Conservation (phyloP, 2,113 vertebrate species). For the Catagonus wagneri region DNA sequence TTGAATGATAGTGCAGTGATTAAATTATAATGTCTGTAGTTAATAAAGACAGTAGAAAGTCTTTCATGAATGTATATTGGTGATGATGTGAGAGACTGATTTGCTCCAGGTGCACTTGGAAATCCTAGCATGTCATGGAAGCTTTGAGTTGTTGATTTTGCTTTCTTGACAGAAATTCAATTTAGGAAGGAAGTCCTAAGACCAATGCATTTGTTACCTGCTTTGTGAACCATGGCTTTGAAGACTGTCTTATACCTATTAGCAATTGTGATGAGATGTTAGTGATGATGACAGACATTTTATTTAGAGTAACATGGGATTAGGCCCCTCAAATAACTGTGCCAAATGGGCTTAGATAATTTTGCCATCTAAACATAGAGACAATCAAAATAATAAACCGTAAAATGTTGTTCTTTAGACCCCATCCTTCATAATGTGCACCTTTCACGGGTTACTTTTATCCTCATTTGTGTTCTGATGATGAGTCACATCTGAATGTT, state of each 20-base stretch:
- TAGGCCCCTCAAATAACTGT: not conserved
- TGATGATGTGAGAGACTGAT: conserved; percentile 20
- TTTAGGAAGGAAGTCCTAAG: conserved; percentile 70
- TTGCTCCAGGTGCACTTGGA: conserved; percentile 62
- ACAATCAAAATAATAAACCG: not conserved
- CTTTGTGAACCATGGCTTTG: conserved; percentile 74
- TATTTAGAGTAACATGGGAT: conserved; percentile 3
- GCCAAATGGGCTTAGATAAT: conserved; percentile 11
- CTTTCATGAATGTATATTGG: conserved; percentile 14
- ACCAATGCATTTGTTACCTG: conserved; percentile 69
- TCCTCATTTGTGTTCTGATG: not conserved
- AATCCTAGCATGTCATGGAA: conserved; percentile 60
- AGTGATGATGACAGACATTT: not conserved
- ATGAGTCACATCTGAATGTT: not conserved
- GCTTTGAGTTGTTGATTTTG: conserved; percentile 70
- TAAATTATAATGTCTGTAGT: not conserved
- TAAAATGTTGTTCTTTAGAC: not conserved
- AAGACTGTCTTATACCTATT: conserved; percentile 58
- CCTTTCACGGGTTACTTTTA: not conserved
- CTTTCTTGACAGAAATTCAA: conserved; percentile 79
- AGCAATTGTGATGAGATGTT: conserved; percentile 44
- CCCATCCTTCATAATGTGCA: not conserved
- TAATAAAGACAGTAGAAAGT: conserved; percentile 35
- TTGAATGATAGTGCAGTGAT: not conserved
- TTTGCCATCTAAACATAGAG: not conserved